Evolutionary conservation across 2,113 vertebrate genomes (phyloP).

Genomic region (Xenopus laevis): DNA sequence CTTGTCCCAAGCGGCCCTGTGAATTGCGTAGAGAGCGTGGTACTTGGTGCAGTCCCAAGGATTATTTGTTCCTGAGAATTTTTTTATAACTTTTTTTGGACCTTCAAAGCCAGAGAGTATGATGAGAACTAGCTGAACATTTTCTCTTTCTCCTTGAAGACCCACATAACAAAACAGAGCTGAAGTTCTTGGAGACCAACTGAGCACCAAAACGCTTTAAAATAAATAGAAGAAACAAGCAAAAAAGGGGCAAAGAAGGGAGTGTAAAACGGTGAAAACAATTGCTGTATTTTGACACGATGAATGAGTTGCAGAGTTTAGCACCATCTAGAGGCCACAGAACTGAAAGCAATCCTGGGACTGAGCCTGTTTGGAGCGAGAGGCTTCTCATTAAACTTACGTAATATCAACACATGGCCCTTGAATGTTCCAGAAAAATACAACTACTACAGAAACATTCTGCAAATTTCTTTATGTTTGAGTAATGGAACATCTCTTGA

Average conservation of each 20-base stretch:
- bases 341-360: conserved; percentile 9
- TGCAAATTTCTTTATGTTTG: too few species aligned
- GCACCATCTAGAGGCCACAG: conserved; percentile 89
- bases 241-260: conserved; percentile 53
- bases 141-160: conserved; percentile 57
- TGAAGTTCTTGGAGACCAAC: conserved; percentile 69
- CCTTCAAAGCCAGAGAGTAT: conserved; percentile 67
- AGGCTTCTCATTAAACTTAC: neutral
- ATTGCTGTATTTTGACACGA: conserved; percentile 75
- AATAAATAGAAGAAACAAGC: conserved; percentile 76
- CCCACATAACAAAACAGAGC: conserved; percentile 69
- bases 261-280: conserved; percentile 64
- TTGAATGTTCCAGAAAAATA: too few species aligned
- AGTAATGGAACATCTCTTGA: too few species aligned
- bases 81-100: conserved; percentile 54
- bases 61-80: conserved; percentile 88
- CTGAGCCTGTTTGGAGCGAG: neutral
- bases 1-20: conserved; percentile 78
- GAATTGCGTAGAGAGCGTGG: conserved; percentile 73
- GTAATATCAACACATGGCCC: too few species aligned
- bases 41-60: conserved; percentile 78
- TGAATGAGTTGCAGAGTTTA: conserved; percentile 77
- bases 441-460: too few species aligned
- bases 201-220: conserved; percentile 69
- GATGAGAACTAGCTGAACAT: conserved; percentile 73